phyloP scores from a whole-genome alignment of 1,140 invertebrate species.

The Marisa cornuarietis region DNA sequence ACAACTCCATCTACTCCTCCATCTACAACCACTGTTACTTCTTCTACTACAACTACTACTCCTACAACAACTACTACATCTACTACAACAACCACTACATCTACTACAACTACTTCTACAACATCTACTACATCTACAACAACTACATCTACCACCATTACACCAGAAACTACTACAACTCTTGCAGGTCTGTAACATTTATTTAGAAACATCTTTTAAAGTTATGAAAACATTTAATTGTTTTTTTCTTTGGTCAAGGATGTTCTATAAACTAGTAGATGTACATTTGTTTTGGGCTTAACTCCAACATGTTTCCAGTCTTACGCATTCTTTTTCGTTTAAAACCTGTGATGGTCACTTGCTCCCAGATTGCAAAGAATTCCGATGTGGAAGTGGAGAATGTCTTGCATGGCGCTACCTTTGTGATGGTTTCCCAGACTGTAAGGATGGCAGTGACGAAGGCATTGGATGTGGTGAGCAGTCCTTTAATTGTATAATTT shows the following conservation, averaged over 20 bases:
- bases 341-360: background rate
- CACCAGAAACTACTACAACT: background rate
- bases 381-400: constrained; percentile 11
- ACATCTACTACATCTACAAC: background rate
- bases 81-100: background rate
- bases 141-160: background rate
- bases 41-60: background rate
- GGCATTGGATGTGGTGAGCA: constrained; percentile 15
- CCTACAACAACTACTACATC: background rate
- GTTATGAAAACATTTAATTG: no score
- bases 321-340: background rate
- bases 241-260: no score
- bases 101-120: background rate
- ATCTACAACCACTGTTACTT: background rate
- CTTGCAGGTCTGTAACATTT: background rate
- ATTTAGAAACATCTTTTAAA: background rate
- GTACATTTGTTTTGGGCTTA: background rate
- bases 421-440: constrained; percentile 22
- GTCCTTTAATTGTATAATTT: background rate
- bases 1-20: background rate
- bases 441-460: constrained; percentile 29
- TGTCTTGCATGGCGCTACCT: constrained; percentile 1
- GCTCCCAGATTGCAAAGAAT: background rate
- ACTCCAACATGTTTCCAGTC: background rate
- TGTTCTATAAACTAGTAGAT: background rate